A percentile compares a stretch with the other conserved stretches of the same genome.
phyloP scores from a whole-genome alignment of 1,140 invertebrate species.

The Ips nitidus region DNA sequence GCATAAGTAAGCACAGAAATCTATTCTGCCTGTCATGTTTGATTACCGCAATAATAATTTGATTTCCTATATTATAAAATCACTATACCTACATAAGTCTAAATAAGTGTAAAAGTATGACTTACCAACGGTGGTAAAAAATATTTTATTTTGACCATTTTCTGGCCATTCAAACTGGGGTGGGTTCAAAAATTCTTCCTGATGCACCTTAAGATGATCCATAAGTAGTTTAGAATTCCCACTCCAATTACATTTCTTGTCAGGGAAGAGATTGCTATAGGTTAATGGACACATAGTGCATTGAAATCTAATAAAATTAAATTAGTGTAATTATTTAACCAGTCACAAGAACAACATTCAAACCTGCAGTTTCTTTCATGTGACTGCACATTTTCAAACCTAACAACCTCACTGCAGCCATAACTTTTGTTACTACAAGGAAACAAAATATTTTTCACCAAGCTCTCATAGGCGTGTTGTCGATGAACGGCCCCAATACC shows the following conservation, averaged over 20 bases:
- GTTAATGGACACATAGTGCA: conserved; percentile 19
- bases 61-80: conserved; percentile 1
- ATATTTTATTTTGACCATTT: conserved; percentile 18
- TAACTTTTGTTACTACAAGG: conserved; percentile 32
- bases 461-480: conserved; percentile 29
- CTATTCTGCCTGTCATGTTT: conserved; percentile 21
- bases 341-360: background rate
- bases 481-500: conserved; percentile 8
- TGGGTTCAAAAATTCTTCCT: conserved; percentile 23
- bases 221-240: conserved; percentile 20
- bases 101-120: background rate
- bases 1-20: conserved; percentile 22
- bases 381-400: conserved; percentile 18
- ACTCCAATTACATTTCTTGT: conserved; percentile 26
- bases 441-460: conserved; percentile 27
- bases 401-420: conserved; percentile 27
- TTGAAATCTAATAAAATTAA: conserved; percentile 17
- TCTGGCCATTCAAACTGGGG: conserved; percentile 23
- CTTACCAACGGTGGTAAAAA: conserved; percentile 31
- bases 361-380: conserved; percentile 36
- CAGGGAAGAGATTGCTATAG: conserved; percentile 13
- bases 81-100: background rate
- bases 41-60: conserved; percentile 22
- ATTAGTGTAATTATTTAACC: background rate
- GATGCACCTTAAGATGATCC: conserved; percentile 25